Evolutionary conservation across 2,113 vertebrate genomes (phyloP).

Genomic region (Bucco capensis): DNA sequence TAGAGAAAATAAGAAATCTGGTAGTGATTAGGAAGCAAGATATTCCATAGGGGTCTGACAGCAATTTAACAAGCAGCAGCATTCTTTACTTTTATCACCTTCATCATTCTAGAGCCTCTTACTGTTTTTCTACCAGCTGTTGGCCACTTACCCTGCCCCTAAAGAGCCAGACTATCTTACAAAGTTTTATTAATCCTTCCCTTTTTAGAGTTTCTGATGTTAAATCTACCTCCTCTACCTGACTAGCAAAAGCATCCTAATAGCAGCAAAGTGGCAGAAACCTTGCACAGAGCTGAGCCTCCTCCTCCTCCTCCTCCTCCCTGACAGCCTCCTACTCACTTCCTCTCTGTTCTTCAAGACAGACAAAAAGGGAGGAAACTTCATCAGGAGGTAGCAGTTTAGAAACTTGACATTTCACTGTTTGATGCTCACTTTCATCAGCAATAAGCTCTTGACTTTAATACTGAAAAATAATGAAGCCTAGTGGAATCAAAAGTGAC

Average conservation of each 20-base stretch:
- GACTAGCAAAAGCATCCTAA: slow-evolving; percentile 4
- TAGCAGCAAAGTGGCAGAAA: slow-evolving; percentile 18
- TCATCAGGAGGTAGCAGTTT: background rate
- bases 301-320: background rate
- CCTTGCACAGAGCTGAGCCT: background rate
- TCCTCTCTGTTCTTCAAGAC: slow-evolving; percentile 5
- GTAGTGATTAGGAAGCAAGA: background rate
- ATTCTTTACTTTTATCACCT: background rate
- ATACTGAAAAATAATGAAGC: slow-evolving; percentile 23
- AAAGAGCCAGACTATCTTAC: background rate
- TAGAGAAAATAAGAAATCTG: background rate
- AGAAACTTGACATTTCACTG: slow-evolving; percentile 32
- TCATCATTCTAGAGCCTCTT: background rate
- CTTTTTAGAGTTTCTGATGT: background rate
- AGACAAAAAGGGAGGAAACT: slow-evolving; percentile 31
- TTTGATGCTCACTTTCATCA: slow-evolving; percentile 38
- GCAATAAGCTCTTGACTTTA: background rate
- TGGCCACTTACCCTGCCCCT: background rate
- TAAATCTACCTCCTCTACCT: background rate
- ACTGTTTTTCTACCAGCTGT: background rate
- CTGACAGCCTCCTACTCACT: slow-evolving; percentile 19
- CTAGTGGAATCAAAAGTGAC: background rate
- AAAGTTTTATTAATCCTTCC: background rate
- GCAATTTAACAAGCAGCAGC: background rate
- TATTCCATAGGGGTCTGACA: background rate